These are phyloP conservation scores for Arothron firmamentum DNA, from an alignment of 2,113 vertebrate genomes.

Conservation along the genomic window DNA sequence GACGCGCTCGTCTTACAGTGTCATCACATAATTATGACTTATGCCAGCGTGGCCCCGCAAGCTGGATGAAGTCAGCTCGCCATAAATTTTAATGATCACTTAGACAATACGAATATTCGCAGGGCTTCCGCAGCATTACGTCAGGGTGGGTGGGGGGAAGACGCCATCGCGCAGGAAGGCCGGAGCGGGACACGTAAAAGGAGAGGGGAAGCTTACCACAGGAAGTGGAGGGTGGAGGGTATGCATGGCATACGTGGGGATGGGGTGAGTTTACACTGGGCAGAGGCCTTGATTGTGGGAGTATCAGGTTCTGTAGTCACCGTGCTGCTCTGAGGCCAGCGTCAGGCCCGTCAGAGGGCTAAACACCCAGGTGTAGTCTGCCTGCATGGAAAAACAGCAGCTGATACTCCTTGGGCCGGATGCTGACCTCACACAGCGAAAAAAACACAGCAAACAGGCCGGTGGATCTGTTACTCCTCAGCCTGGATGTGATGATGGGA, in stretches of 20 bases:
- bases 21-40: constrained; percentile 78
- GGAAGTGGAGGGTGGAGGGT: constrained; percentile 2
- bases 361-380: constrained; percentile 57
- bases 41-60: constrained; percentile 65
- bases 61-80: constrained; percentile 72
- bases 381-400: constrained; percentile 69
- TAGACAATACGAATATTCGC: constrained; percentile 61
- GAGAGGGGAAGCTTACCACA: background rate
- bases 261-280: constrained; percentile 38
- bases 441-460: too few species aligned
- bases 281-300: constrained; percentile 43
- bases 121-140: constrained; percentile 48
- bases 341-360: constrained; percentile 61
- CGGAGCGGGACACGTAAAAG: constrained; percentile 7
- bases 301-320: constrained; percentile 67
- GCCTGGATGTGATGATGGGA: too few species aligned
- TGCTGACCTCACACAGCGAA: constrained; percentile 21
- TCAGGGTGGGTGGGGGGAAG: constrained; percentile 34
- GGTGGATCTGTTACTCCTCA: too few species aligned
- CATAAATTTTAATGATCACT: constrained; percentile 77
- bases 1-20: constrained; percentile 59
- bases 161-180: constrained; percentile 21
- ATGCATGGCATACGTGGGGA: constrained; percentile 29
- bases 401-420: constrained; percentile 62
- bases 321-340: constrained; percentile 41